A percentile compares a stretch with the other conserved stretches of the same genome.
Conservation (phyloP, 2,888 invertebrate species). For the Eristalis arbustorum region DNA sequence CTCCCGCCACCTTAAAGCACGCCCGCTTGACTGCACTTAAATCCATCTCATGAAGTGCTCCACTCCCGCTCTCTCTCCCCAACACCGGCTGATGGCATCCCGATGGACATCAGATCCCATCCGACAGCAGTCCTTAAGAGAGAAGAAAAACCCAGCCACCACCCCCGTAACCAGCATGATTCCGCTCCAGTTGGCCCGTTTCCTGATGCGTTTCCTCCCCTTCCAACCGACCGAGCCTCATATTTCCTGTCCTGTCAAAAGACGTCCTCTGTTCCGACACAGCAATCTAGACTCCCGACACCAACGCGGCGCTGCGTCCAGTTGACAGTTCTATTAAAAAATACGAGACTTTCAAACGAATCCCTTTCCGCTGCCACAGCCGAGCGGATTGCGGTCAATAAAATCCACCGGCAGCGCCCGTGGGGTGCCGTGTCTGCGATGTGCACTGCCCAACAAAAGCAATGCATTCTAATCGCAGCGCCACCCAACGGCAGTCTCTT, state of each 20-base stretch:
- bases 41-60: neutral
- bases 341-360: neutral
- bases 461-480: slow-evolving; percentile 13
- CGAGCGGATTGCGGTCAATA: slow-evolving; percentile 12
- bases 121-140: neutral
- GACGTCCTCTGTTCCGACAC: slow-evolving; percentile 9
- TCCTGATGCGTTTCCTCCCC: neutral
- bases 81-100: neutral
- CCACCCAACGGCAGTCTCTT: neutral
- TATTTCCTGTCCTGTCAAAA: slow-evolving; percentile 15
- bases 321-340: slow-evolving; percentile 42
- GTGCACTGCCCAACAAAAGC: neutral
- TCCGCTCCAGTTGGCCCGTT: slow-evolving; percentile 5
- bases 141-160: neutral
- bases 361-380: neutral
- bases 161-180: neutral
- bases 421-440: neutral
- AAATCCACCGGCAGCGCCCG: neutral
- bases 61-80: neutral
- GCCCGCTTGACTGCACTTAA: neutral
- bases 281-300: slow-evolving; percentile 3
- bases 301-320: neutral
- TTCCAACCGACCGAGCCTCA: neutral
- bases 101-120: neutral
- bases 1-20: neutral